Percentiles rank a stretch among this genome's conserved stretches.
These are phyloP conservation scores for Trididemnum clinides DNA, from an alignment of 23 tunicate genomes.

Conservation along the genomic window DNA sequence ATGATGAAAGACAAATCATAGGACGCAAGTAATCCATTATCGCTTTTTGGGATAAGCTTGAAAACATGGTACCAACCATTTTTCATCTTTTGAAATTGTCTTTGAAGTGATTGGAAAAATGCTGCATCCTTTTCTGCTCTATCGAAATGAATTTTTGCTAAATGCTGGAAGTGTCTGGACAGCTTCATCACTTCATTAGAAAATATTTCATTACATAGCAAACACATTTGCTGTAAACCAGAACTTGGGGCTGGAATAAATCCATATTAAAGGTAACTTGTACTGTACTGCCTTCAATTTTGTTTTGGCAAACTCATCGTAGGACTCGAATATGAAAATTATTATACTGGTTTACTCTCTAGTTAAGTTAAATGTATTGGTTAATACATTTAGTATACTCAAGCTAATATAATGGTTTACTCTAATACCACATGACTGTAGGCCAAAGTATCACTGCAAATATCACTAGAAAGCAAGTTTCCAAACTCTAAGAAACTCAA, in stretches of 20 bases:
- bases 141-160: conserved; percentile 44
- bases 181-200: not conserved
- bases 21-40: conserved; percentile 41
- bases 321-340: too few relatives aligned
- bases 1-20: conserved; percentile 42
- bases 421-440: too few relatives aligned
- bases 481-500: too few relatives aligned
- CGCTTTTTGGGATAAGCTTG: conserved; percentile 39
- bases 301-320: not conserved
- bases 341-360: too few relatives aligned
- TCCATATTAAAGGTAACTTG: not conserved
- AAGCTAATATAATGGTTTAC: too few relatives aligned
- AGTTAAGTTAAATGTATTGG: too few relatives aligned
- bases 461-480: too few relatives aligned
- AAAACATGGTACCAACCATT: conserved; percentile 32
- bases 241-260: conserved; percentile 11
- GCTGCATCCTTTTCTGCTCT: conserved; percentile 7
- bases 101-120: conserved; percentile 45
- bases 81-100: conserved; percentile 47
- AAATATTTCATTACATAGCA: not conserved
- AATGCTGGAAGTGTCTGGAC: conserved; percentile 43
- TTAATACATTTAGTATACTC: too few relatives aligned
- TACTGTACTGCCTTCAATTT: not conserved
- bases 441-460: too few relatives aligned
- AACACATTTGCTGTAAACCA: conserved; percentile 3